Base-by-base conservation (phyloP, 2,797 vertebrate genomes). In the Nyctibius grandis region DNA sequence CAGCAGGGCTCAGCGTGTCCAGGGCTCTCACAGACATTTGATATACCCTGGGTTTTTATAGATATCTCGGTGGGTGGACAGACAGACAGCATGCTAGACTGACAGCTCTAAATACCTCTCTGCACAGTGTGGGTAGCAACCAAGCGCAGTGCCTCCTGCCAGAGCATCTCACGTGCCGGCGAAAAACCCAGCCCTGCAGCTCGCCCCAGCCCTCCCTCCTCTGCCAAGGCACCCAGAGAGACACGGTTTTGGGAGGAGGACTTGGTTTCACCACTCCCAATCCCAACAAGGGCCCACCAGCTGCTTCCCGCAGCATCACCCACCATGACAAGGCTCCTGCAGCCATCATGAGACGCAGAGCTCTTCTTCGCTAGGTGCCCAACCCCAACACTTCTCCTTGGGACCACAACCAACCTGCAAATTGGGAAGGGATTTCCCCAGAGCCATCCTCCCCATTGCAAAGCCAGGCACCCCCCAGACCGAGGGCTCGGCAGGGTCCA, bases 41-140 rank as follows among this genome's bases (percentile, higher is more conserved):
- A 93, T 68, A 47, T 19, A 74, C 34, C 60, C 84, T 31, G 50
- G 48, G 47, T 92, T 94, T 93, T 91, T 89, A 85, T 51, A 85
- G 89, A 76, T 64, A 53, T 29, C 36, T 69, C 45, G 54, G 91
- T 93, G 92, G 94, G 87, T 93, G 87, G 79, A 84, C 61, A 75
- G 88, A 84, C 95, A 95, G 92, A 89, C 95, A 95, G 92, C 79
- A 85, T 5, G 72, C 92, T 64, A 95, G 96, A 91, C 92, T 92
- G 94, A 89, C 91, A 96, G 87, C 79, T 94, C 70, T 45, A 90
- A 93, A 95, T 77, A 95, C 92, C 92, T 93, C 93, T 72, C 82
- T 40, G 67, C 74, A 65, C 0, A 94, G 72, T 18, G 79, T 83
- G 89, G 78, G 92, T 18, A 88, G 89, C 59, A 77, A 67, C 20